A percentile compares a stretch with the other conserved stretches of the same genome.
Conservation (phyloP, 1,140 invertebrate species). For the Mycetomoellerius zeteki region DNA sequence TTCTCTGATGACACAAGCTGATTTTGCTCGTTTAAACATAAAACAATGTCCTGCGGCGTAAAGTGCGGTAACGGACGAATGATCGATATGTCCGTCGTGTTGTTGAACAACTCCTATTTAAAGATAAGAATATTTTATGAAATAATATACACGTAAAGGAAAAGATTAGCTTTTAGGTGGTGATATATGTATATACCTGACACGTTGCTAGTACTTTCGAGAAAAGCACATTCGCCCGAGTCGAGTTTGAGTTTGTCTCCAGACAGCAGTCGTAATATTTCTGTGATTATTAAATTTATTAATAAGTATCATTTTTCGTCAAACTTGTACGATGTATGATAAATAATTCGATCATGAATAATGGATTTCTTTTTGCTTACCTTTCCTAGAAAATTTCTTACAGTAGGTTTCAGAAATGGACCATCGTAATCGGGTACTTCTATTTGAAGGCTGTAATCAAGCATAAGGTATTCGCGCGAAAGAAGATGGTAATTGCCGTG, state of each 20-base stretch:
- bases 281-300: constrained; percentile 14
- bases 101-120: constrained; percentile 64
- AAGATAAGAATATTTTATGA: neutral
- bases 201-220: constrained; percentile 39
- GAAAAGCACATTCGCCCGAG: neutral
- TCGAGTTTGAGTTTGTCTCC: neutral
- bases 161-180: neutral
- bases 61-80: constrained; percentile 88
- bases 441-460: constrained; percentile 87
- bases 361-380: constrained; percentile 71
- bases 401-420: constrained; percentile 82
- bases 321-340: neutral
- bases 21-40: constrained; percentile 86
- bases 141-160: constrained; percentile 10
- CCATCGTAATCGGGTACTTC: constrained; percentile 88
- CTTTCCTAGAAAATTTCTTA: constrained; percentile 84
- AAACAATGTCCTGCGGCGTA: constrained; percentile 86
- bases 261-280: neutral
- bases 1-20: constrained; percentile 80
- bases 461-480: constrained; percentile 86
- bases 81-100: constrained; percentile 77
- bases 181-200: constrained; percentile 15
- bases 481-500: constrained; percentile 79
- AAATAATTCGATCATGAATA: neutral
- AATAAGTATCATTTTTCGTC: neutral